phyloP scores from a whole-genome alignment of 2,888 invertebrate genomes.

The Tricholauxania praeusta region DNA sequence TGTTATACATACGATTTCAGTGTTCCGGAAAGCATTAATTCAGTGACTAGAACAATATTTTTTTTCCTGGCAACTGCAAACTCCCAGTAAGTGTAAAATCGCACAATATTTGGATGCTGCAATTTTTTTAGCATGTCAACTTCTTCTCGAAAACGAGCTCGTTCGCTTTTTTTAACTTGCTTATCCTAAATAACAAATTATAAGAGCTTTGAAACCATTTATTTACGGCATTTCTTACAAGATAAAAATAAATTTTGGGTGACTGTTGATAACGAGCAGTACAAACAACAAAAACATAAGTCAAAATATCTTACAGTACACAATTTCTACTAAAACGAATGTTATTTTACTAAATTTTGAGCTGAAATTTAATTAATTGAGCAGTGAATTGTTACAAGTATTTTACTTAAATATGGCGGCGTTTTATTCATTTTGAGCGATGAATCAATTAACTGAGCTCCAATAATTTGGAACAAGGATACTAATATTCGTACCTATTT shows the following conservation, averaged over 20 bases:
- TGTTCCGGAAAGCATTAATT: conserved; percentile 99
- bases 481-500: no score
- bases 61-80: conserved; percentile 91
- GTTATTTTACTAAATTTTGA: no score
- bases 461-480: no score
- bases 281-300: neutral
- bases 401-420: no score
- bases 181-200: conserved; percentile 77
- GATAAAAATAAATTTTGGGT: conserved; percentile 16
- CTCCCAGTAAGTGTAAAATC: conserved; percentile 99
- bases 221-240: neutral
- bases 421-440: no score
- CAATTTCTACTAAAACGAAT: no score
- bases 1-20: conserved; percentile 87
- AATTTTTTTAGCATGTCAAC: conserved; percentile 99
- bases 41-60: conserved; percentile 98
- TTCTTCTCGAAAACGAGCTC: conserved; percentile 94
- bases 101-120: conserved; percentile 97
- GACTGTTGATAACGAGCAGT: neutral
- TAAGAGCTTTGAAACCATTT: neutral
- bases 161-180: conserved; percentile 95
- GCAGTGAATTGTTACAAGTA: no score
- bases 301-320: no score
- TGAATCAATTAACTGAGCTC: no score
- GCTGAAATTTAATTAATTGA: no score